Percentiles rank a stretch among this genome's conserved stretches.
phyloP scores from a whole-genome alignment of 2,888 invertebrate species.

The Platycheirus albimanus region DNA sequence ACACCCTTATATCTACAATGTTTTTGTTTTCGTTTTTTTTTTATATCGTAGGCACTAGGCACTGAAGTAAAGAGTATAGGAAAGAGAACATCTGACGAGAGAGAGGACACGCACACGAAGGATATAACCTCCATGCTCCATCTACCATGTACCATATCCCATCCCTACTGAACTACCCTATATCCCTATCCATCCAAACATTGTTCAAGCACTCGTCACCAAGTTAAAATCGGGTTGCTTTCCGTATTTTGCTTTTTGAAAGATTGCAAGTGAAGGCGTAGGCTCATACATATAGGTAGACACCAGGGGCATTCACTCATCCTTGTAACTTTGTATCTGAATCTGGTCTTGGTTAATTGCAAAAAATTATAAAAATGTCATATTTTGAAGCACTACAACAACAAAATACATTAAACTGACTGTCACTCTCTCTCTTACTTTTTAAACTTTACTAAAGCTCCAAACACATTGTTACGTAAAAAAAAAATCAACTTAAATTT shows the following conservation, averaged over 20 bases:
- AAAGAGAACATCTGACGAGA: slow-evolving; percentile 47
- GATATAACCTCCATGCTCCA: neutral
- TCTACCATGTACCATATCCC: too few species aligned
- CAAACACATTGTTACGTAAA: too few species aligned
- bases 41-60: neutral
- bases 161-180: too few species aligned
- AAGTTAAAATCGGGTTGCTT: neutral
- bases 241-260: neutral
- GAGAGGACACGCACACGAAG: slow-evolving; percentile 28
- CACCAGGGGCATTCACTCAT: neutral
- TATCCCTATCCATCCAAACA: slow-evolving; percentile 1
- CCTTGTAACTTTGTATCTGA: too few species aligned
- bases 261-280: slow-evolving; percentile 5
- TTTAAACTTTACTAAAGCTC: too few species aligned
- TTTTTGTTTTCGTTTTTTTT: slow-evolving; percentile 50
- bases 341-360: neutral
- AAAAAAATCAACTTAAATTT: too few species aligned
- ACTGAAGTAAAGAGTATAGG: slow-evolving; percentile 52
- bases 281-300: neutral
- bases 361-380: neutral
- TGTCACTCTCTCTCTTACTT: too few species aligned
- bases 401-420: too few species aligned
- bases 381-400: neutral
- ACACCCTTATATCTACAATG: slow-evolving; percentile 63
- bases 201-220: slow-evolving; percentile 3